phyloP scores from a whole-genome alignment of 2,888 invertebrate species.

The Drosophila maculinotata region DNA sequence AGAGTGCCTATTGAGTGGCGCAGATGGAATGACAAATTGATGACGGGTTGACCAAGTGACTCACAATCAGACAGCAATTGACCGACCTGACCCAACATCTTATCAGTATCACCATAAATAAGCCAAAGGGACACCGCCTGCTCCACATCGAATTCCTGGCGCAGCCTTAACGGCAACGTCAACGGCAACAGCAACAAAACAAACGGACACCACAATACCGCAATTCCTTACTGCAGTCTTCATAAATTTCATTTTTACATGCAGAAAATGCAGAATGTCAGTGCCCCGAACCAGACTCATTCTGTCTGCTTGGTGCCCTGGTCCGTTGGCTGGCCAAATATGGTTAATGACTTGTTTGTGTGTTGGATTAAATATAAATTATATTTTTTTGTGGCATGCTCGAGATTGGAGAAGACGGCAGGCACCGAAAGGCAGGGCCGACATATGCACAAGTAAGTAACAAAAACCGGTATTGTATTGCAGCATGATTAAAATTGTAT shows the following conservation, averaged over 20 bases:
- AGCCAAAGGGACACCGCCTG: slow-evolving; percentile 36
- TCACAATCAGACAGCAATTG: slow-evolving; percentile 58
- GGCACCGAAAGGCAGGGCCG: background rate
- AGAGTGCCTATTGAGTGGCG: slow-evolving; percentile 34
- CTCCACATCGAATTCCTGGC: slow-evolving; percentile 19
- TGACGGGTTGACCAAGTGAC: slow-evolving; percentile 46
- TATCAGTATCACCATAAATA: slow-evolving; percentile 71
- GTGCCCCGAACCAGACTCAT: slow-evolving; percentile 25
- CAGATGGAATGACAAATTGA: slow-evolving; percentile 53
- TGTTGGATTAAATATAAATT: slow-evolving; percentile 74
- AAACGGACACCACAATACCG: slow-evolving; percentile 53
- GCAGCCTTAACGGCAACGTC: slow-evolving; percentile 8
- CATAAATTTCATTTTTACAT: slow-evolving; percentile 74
- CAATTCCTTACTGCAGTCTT: slow-evolving; percentile 74
- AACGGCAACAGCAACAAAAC: background rate
- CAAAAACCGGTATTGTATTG: slow-evolving; percentile 54
- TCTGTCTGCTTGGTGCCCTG: background rate
- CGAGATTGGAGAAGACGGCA: slow-evolving; percentile 13
- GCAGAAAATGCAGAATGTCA: slow-evolving; percentile 57
- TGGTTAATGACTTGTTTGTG: slow-evolving; percentile 79
- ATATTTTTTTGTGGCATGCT: slow-evolving; percentile 59
- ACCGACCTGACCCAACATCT: slow-evolving; percentile 54
- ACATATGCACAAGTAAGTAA: slow-evolving; percentile 25
- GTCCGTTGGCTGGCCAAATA: slow-evolving; percentile 49
- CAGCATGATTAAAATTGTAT: slow-evolving; percentile 61